These are phyloP conservation scores for Monoplex corrugatus DNA, from an alignment of 2,888 invertebrate genomes.

Conservation along the genomic window DNA sequence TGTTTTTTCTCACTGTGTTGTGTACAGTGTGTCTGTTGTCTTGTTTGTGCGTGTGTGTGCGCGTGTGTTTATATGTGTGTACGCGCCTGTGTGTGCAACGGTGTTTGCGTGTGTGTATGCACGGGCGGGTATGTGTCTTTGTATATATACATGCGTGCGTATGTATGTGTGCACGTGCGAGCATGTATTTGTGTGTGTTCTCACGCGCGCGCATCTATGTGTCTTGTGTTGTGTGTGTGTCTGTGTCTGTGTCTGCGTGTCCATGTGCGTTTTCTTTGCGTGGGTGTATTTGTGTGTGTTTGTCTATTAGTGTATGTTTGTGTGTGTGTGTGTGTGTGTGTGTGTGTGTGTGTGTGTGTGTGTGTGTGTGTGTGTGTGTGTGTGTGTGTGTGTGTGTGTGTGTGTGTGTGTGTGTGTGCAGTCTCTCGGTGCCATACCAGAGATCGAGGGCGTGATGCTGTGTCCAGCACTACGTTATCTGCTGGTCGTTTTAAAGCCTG, in stretches of 20 bases:
- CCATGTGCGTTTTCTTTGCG: background rate
- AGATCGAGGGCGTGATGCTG: background rate
- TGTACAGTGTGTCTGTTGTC: too few species aligned
- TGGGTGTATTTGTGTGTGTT: background rate
- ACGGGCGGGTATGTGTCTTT: background rate
- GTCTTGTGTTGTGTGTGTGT: background rate
- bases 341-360: background rate
- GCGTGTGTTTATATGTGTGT: background rate
- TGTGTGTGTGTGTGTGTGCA: background rate
- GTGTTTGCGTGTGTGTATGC: background rate
- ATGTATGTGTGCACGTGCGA: background rate
- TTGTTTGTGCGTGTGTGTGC: background rate
- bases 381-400: background rate
- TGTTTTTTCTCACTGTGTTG: too few species aligned
- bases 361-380: background rate
- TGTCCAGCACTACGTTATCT: constrained; percentile 15
- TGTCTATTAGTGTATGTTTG: too few species aligned
- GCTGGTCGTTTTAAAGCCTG: background rate
- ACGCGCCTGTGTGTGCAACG: background rate
- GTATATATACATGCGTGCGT: too few species aligned
- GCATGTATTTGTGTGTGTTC: background rate
- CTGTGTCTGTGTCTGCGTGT: too few species aligned
- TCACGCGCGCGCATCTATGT: too few species aligned
- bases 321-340: too few species aligned
- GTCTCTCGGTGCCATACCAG: background rate